Evolutionary conservation across 2,888 invertebrate species (phyloP), one percentile per base, ranked within the genome.

Genomic region (Harpalus rufipes): DNA sequence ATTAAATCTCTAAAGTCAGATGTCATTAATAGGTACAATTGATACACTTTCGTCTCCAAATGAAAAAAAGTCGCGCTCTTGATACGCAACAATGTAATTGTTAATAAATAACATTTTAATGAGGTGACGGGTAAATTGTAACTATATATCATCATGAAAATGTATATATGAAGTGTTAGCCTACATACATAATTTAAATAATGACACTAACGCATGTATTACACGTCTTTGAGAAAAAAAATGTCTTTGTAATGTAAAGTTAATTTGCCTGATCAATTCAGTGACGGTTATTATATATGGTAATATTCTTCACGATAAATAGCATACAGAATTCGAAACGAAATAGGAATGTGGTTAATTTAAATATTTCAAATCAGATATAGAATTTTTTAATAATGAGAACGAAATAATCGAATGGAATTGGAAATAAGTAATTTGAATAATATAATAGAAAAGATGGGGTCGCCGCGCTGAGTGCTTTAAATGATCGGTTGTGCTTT

Each of bases 361-460:
- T 76, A 76, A 76, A 76, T 76, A 76, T 76, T 76, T 76, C 56
- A 76, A 76, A 51, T 76, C 68, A 39, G 68, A 68, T 68, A 68
- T 68, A 39, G 12, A n/a, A 12, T n/a, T 32, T 68, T 68, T 68
- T 68, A 68, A 39, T 68, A 68, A 68, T n/a, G 39, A 68, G 68
- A 68, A 68, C 32, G 68, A 68, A 68, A 68, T 39, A 68, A 32
- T 68, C 39, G 25, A 32, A 68, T 68, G 63, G 63, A 25, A 63
- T 7, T 32, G 32, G 32, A 32, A 32, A 32, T 32, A 32, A 32
- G 32, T 0, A 32, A 32, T 32, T 32, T 32, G 32, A 32, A 32
- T 32, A 32, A 32, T 32, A 32, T 32, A 32, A 32, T 32, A 32
- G 32, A 32, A 32, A 32, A 32, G 32, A 32, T 32, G 32, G 32